phyloP scores from a whole-genome alignment of 2,113 vertebrate species.

The Phainopepla nitens region DNA sequence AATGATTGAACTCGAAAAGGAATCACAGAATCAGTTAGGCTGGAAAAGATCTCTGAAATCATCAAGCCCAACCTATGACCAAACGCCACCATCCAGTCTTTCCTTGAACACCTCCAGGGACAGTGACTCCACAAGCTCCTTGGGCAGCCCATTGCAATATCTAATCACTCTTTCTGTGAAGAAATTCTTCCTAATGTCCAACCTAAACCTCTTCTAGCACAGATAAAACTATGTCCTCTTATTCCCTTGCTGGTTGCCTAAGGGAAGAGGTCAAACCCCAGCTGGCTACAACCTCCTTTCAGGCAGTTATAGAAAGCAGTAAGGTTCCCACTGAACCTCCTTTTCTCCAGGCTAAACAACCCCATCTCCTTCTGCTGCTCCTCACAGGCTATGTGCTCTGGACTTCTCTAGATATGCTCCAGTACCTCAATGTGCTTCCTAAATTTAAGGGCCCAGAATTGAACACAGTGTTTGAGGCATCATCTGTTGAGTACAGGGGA shows the following conservation, averaged over 20 bases:
- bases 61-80: too few species aligned
- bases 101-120: not conserved
- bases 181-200: not conserved
- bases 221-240: not conserved
- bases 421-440: not conserved
- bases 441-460: not conserved
- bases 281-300: not conserved
- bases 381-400: fast-evolving
- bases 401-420: not conserved
- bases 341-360: not conserved
- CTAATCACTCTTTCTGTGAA: not conserved
- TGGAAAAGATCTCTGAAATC: not conserved
- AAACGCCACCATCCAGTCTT: not conserved
- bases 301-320: not conserved
- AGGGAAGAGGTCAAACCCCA: not conserved
- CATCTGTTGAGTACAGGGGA: fast-evolving
- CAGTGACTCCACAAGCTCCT: too few species aligned
- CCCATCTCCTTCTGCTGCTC: not conserved
- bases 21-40: not conserved
- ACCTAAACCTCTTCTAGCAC: not conserved
- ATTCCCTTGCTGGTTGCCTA: not conserved
- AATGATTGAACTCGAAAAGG: not conserved
- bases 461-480: not conserved
- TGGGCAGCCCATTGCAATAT: not conserved
- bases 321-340: not conserved